Conservation (phyloP, 1,140 invertebrate species). For the Drosophila micromelanica region DNA sequence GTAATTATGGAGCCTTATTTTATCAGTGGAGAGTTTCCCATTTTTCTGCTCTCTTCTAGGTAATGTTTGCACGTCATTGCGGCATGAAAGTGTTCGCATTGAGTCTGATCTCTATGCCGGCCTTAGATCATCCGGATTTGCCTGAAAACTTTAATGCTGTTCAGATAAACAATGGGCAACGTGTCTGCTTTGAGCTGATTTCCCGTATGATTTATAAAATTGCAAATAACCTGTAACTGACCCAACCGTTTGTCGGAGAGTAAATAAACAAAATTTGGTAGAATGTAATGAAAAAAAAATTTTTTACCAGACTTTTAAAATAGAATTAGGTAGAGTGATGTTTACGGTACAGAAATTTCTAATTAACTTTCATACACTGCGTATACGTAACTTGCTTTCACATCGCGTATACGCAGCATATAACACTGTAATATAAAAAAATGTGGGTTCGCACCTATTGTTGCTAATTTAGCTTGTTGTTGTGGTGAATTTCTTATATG, state of each 20-base stretch:
- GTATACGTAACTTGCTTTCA: slow-evolving; percentile 6
- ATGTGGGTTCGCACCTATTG: not conserved
- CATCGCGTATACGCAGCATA: slow-evolving; percentile 1
- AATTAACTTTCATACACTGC: not conserved
- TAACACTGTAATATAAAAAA: not conserved
- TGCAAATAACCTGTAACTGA: slow-evolving; percentile 29
- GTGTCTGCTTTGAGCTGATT: slow-evolving; percentile 57
- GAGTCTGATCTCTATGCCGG: slow-evolving; percentile 94
- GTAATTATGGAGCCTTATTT: slow-evolving; percentile 20
- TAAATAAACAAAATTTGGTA: too few species aligned
- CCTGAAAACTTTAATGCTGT: slow-evolving; percentile 86
- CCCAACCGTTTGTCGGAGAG: too few species aligned
- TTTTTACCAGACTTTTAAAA: too few species aligned
- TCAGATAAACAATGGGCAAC: slow-evolving; percentile 85
- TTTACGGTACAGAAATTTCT: not conserved
- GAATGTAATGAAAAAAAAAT: too few species aligned
- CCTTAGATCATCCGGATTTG: slow-evolving; percentile 89
- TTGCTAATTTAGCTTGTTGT: slow-evolving; percentile 3
- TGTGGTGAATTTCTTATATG: not conserved
- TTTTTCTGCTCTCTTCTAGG: slow-evolving; percentile 27
- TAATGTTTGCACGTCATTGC: slow-evolving; percentile 90
- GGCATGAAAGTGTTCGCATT: slow-evolving; percentile 94
- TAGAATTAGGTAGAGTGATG: not conserved
- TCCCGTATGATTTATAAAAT: slow-evolving; percentile 62
- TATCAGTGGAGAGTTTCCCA: not conserved